Evolutionary conservation across 2,797 vertebrate species (phyloP), one percentile per base, ranked within the genome.

Genomic region (Fundulus diaphanus): DNA sequence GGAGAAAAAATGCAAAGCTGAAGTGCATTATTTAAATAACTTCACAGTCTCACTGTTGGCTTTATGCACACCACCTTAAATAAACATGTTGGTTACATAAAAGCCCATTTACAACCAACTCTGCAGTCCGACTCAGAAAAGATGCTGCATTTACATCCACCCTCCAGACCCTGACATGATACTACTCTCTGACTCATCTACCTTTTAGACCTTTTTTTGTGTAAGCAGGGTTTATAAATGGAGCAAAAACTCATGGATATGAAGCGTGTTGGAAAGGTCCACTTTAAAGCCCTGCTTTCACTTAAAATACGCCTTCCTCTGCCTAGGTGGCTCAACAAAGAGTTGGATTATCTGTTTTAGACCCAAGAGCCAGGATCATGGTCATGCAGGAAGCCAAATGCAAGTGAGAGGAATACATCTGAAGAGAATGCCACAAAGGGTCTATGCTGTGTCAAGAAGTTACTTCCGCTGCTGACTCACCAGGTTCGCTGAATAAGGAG

Each of bases 221-320:
- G 85, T 88, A 84, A 72, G 72, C 57, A 40, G 33, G 51, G 56
- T 82, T 87, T 88, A 89, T 63, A 89, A 92, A 92, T 77, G 78
- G 73, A 83, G 73, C 35, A 35, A 5, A 76, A 82, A 78, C 44
- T 68, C 29, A 31, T 52, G 73, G 76, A 78, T 73, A 70, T 57
- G 44, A 73, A 77, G 48, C 70, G 37, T n/a, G 61, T 12, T 2
- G 15, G 37, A 51, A 77, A 74, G 68, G 65, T 85, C 77, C 7
- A 70, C 76, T 68, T 77, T 79, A 85, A 74, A 90, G 75, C 78
- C 69, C 70, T 16, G 57, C 75, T 82, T 76, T 83, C 77, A 72
- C 72, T 70, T 56, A 49, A 72, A 85, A 87, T 72, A 81, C 68
- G 76, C 48, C 16, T 52, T 37, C 27, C 33, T 68, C 70, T 65